Evolutionary conservation across 2,888 invertebrate species (phyloP).

Genomic region (Scrobipalpa costella): DNA sequence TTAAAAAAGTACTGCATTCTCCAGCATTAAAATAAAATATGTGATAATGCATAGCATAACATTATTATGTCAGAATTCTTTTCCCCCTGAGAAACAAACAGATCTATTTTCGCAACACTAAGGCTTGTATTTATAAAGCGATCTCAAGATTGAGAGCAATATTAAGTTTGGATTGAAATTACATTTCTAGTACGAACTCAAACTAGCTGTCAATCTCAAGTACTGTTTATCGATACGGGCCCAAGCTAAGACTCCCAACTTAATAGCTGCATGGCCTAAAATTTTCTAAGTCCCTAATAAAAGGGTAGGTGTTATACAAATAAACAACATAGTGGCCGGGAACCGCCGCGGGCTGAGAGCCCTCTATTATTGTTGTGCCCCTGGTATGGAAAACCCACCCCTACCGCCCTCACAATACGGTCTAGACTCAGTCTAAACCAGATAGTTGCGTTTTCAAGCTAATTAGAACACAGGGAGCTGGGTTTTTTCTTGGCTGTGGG

Average conservation of each 20-base stretch:
- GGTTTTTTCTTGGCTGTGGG: slow-evolving; percentile 39
- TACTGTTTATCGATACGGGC: too few species aligned
- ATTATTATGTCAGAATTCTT: too few species aligned
- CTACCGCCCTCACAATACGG: slow-evolving; percentile 39
- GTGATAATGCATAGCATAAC: too few species aligned
- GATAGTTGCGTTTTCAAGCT: slow-evolving; percentile 70
- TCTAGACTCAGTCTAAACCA: slow-evolving; percentile 35
- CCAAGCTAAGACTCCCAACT: not conserved
- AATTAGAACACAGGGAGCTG: slow-evolving; percentile 67
- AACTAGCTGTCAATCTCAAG: too few species aligned
- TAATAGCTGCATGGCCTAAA: not conserved
- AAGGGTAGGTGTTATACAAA: slow-evolving; percentile 15
- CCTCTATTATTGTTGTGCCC: slow-evolving; percentile 62
- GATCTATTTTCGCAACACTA: too few species aligned
- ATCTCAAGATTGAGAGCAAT: too few species aligned
- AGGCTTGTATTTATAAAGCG: too few species aligned
- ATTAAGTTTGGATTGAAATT: too few species aligned
- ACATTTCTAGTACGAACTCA: too few species aligned
- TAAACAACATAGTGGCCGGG: slow-evolving; percentile 35
- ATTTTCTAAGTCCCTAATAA: slow-evolving; percentile 3
- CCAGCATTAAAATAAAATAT: too few species aligned
- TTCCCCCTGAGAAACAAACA: too few species aligned
- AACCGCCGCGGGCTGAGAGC: slow-evolving; percentile 59
- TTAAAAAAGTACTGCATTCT: too few species aligned
- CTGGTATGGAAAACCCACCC: not conserved